Evolutionary conservation across 2,113 vertebrate genomes (phyloP), one percentile per base, ranked within the genome.

Genomic region (Tichodroma muraria): DNA sequence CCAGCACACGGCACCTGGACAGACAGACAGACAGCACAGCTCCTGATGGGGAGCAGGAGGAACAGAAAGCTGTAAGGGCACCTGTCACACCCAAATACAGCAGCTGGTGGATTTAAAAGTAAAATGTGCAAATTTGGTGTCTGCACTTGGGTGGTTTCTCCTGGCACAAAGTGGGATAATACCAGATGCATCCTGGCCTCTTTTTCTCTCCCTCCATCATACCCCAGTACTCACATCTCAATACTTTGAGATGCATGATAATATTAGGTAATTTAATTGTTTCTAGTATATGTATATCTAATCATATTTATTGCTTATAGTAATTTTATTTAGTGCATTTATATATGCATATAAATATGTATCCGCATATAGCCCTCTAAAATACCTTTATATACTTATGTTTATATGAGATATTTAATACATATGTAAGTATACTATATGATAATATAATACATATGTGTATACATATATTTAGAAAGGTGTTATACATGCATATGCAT

Each of bases 1-100:
- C 17, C 2, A 15, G 33, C 1, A 0, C 28, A 28, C 0, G 0
- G 53, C 24, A 6, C 14, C 63, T 42, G 50, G 72, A 75, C 45
- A 45, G 71, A 69, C 31, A 49, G 63, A 65, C 49, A n/a, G 77
- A 27, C 27, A 40, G 80, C 28, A 40, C 2, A 4, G 52, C 63
- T 71, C 23, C 68, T 49, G 63, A 7, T 5, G 13, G 30, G n/a
- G 13, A 68, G 22, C 10, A 21, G 80, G 35, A 65, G 37, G 60
- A 52, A 22, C 45, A 60, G 15, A 22, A 6, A 82, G 37, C 28
- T n/a, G 27, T 21, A 18, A 37, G 42, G 30, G 61, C 38, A 60
- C 50, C 24, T 71, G 38, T 35, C 65, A 82, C 14, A 11, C 35
- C 35, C 2, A 1, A 38, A 60, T 30, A 19, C 54, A 64, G 49